phyloP scores from a whole-genome alignment of 2,888 invertebrate genomes.

The Octonoba sinensis region DNA sequence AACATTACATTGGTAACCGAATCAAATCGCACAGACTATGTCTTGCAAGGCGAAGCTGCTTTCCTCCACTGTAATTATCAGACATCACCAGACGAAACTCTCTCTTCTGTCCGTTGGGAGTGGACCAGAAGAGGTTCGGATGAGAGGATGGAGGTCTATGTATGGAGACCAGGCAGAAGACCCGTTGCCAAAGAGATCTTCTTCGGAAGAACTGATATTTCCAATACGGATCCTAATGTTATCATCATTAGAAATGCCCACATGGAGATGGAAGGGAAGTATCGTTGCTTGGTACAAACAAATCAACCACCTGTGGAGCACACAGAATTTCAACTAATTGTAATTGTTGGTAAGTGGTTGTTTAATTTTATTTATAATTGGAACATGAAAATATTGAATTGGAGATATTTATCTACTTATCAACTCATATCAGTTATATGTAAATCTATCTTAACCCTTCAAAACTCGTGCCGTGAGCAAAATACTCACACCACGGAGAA shows the following conservation, averaged over 20 bases:
- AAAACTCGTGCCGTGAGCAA: no score
- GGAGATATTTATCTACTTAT: no score
- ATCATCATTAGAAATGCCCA: slow-evolving; percentile 47
- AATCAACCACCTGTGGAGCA: slow-evolving; percentile 35
- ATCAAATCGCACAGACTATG: slow-evolving; percentile 53
- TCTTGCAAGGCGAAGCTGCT: slow-evolving; percentile 49
- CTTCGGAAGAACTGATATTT: slow-evolving; percentile 50
- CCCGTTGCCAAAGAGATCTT: slow-evolving; percentile 53
- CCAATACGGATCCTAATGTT: slow-evolving; percentile 54
- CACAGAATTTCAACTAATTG: slow-evolving; percentile 55
- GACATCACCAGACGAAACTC: slow-evolving; percentile 49
- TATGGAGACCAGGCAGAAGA: slow-evolving; percentile 57
- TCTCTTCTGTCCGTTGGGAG: slow-evolving; percentile 58
- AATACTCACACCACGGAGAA: no score
- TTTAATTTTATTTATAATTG: no score
- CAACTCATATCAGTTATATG: no score
- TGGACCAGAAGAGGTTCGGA: slow-evolving; percentile 42
- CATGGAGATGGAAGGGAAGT: slow-evolving; percentile 60
- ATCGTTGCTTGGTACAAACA: slow-evolving; percentile 60
- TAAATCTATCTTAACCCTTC: no score
- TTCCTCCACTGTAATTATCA: slow-evolving; percentile 51
- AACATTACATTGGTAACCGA: slow-evolving; percentile 52
- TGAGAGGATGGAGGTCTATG: slow-evolving; percentile 54
- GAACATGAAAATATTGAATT: no score
- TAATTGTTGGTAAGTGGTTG: slow-evolving; percentile 50